Evolutionary conservation across 2,113 vertebrate genomes (phyloP), one percentile per base, ranked within the genome.

Genomic region (Capreolus pygargus): DNA sequence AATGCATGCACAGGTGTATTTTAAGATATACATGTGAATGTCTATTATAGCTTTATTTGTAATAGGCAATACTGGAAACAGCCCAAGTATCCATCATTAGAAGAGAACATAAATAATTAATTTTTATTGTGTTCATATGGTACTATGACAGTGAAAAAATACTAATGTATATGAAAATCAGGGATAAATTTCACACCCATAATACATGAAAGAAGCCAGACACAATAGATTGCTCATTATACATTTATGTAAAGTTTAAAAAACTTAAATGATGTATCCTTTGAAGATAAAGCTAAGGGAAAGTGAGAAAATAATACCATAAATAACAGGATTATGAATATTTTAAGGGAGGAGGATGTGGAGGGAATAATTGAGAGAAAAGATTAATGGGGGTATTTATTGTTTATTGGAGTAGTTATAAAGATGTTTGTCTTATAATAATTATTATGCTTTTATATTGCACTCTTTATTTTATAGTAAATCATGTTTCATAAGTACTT

Each of bases 231-330:
- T 25, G 57, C 19, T 70, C 17, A 25, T 16, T 82, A 10, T 39
- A 14, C 92, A 28, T 36, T 21, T 79, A 8, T 5, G 50, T 86
- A 36, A 92, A 67, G 8, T 76, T 79, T 85, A 23, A 88, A 78
- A 78, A 15, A 47, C 36, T 74, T 74, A 25, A 78, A 67, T 6
- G n/a, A 47, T 33, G 12, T 88, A 67, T 10, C 13, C 15, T 47
- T 83, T 74, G 10, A 7, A 95, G 83, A 67, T 67, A 67, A 91
- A 96, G 86, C 10, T 50, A 43, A 95, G 52, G 17, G 83, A 92
- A 84, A 64, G 4, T 19, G 61, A 45, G 6, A 79, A 39, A 57
- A 33, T 21, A 43, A 12, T 57, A 17, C 13, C 17, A 16, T 43
- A 55, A 50, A 83, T 15, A 7, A 39, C 6, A 85, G 43, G 21